Evolutionary conservation across 2,888 invertebrate genomes (phyloP).

Genomic region (Polietes domitor): DNA sequence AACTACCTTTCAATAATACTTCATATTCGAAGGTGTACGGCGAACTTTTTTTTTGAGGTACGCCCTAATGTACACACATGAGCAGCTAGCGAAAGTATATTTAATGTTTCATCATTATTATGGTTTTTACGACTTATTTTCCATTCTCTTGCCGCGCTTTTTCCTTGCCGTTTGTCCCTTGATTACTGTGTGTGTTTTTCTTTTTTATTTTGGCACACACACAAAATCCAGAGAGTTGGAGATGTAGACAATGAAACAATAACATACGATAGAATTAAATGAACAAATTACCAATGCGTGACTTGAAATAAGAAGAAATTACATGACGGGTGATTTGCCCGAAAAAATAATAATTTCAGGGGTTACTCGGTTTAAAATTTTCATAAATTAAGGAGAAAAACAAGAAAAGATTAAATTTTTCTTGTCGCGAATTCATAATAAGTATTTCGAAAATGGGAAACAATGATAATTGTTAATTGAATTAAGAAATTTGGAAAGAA

Average conservation of each 20-base stretch:
- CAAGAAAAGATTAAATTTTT: too few relatives aligned
- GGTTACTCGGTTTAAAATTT: too few relatives aligned
- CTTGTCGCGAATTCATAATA: too few relatives aligned
- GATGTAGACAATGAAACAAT: constrained; percentile 13
- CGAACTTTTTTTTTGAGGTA: too few relatives aligned
- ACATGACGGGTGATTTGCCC: background rate
- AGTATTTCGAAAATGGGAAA: too few relatives aligned
- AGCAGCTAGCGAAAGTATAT: constrained; percentile 42
- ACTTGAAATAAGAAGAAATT: constrained; percentile 7
- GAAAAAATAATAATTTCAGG: background rate
- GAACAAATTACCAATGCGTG: constrained; percentile 53
- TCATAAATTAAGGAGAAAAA: background rate
- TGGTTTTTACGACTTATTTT: constrained; percentile 49
- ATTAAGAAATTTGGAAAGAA: too few relatives aligned
- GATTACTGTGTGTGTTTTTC: constrained; percentile 17
- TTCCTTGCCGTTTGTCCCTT: constrained; percentile 6
- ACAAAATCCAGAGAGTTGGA: too few relatives aligned
- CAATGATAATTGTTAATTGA: too few relatives aligned
- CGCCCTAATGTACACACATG: constrained; percentile 30
- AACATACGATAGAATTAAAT: constrained; percentile 20
- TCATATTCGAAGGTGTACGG: too few relatives aligned
- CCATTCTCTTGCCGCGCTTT: background rate
- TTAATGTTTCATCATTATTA: constrained; percentile 63
- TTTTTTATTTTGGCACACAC: constrained; percentile 20
- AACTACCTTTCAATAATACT: too few relatives aligned